Percentiles rank a stretch among this genome's conserved stretches.
Evolutionary conservation across 1,140 invertebrate genomes (phyloP).

Genomic region (Drosophila sp.): DNA sequence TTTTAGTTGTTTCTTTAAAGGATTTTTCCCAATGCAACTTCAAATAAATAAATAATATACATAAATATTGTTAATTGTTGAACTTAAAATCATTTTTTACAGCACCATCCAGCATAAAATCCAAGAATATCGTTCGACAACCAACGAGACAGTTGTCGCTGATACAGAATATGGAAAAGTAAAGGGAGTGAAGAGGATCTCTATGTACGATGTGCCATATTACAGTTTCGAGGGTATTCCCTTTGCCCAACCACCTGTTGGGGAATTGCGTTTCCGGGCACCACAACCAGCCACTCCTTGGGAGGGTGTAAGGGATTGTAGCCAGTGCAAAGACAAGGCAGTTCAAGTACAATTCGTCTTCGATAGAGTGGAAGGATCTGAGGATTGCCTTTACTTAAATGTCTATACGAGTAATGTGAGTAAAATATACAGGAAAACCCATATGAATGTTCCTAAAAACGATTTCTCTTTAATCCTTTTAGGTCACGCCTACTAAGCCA

Average conservation of each 20-base stretch:
- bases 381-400: slow-evolving; percentile 89
- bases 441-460: too few relatives aligned
- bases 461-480: not conserved
- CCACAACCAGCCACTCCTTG: slow-evolving; percentile 82
- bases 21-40: too few relatives aligned
- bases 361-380: slow-evolving; percentile 83
- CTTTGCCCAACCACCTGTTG: slow-evolving; percentile 85
- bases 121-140: slow-evolving; percentile 72
- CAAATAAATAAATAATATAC: too few relatives aligned
- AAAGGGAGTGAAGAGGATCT: slow-evolving; percentile 67
- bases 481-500: slow-evolving; percentile 66
- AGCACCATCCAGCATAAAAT: slow-evolving; percentile 75
- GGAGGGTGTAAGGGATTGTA: slow-evolving; percentile 67
- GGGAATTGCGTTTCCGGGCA: slow-evolving; percentile 84
- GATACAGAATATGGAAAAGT: slow-evolving; percentile 76
- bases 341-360: slow-evolving; percentile 73
- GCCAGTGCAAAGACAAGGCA: slow-evolving; percentile 80
- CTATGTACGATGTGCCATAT: slow-evolving; percentile 71
- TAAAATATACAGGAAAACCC: slow-evolving; percentile 54
- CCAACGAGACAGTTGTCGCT: slow-evolving; percentile 68
- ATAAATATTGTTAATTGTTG: too few relatives aligned
- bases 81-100: slow-evolving; percentile 28
- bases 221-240: slow-evolving; percentile 85
- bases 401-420: slow-evolving; percentile 87
- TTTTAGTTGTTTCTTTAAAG: too few relatives aligned